A percentile compares a stretch with the other conserved stretches of the same genome.
Evolutionary conservation across 2,797 vertebrate genomes (phyloP).

Genomic region (Periophthalmus magnuspinnatus): DNA sequence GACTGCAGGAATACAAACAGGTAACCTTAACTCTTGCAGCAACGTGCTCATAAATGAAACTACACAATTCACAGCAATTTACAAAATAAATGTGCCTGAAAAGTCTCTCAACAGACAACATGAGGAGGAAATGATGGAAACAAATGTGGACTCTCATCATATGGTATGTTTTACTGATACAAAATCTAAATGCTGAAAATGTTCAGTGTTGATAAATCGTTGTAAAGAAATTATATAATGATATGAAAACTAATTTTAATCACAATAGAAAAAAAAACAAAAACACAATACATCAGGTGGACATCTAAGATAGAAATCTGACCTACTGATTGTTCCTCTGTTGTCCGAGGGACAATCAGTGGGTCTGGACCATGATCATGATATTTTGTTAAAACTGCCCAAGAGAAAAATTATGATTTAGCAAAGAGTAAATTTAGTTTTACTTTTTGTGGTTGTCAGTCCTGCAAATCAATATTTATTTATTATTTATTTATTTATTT

Average conservation of each 20-base stretch:
- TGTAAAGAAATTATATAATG: too few relatives aligned
- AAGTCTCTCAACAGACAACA: neutral
- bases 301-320: neutral
- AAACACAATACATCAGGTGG: too few relatives aligned
- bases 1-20: slow-evolving; percentile 19
- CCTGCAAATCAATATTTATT: neutral
- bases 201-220: neutral
- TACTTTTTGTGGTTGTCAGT: neutral
- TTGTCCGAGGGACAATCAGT: neutral
- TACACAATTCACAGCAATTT: neutral
- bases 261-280: neutral
- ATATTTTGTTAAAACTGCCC: neutral
- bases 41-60: neutral
- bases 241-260: neutral
- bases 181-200: neutral
- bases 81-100: neutral
- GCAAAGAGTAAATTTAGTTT: neutral
- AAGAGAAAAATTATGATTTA: neutral
- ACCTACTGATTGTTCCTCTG: neutral
- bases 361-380: neutral
- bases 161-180: neutral
- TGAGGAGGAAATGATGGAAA: slow-evolving; percentile 9
- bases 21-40: neutral
- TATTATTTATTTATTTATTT: slow-evolving; percentile 1
- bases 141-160: rapidly evolving